phyloP scores from a whole-genome alignment of 2,113 vertebrate genomes.

The Perccottus glenii region DNA sequence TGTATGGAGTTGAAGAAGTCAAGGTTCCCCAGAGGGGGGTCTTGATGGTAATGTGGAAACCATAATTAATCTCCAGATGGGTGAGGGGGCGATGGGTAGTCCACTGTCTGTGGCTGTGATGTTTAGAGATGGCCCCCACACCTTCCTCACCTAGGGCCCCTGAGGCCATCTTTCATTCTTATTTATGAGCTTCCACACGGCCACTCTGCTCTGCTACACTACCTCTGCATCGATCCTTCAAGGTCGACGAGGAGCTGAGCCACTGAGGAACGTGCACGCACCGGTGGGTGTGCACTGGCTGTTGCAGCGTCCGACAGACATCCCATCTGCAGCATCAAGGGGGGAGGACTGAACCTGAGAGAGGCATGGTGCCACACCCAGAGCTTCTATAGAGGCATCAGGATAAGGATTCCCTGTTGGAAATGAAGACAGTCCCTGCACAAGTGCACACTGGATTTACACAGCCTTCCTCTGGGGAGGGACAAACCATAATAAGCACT shows the following conservation, averaged over 20 bases:
- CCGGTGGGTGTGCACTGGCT: conserved; percentile 15
- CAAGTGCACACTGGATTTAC: neutral
- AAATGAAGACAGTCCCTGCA: conserved; percentile 7
- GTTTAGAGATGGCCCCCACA: conserved; percentile 59
- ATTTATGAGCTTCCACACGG: conserved; percentile 79
- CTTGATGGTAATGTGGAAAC: conserved; percentile 63
- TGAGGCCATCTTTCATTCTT: conserved; percentile 78
- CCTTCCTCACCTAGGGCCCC: conserved; percentile 48
- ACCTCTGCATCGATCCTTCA: conserved; percentile 75
- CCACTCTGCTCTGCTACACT: conserved; percentile 67
- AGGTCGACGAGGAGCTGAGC: conserved; percentile 72
- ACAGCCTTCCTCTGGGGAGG: too few species aligned
- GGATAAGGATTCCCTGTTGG: conserved; percentile 10
- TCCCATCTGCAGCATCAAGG: conserved; percentile 33
- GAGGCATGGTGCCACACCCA: conserved; percentile 29
- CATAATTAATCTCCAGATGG: conserved; percentile 75
- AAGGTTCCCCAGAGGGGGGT: conserved; percentile 64
- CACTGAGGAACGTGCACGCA: conserved; percentile 47
- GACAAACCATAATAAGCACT: neutral
- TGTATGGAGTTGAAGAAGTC: conserved; percentile 57
- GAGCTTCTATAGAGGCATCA: conserved; percentile 31
- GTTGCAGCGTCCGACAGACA: conserved; percentile 22
- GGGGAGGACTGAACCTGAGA: conserved; percentile 31
- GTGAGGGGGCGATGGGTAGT: conserved; percentile 51
- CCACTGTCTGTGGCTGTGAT: conserved; percentile 49